Percentiles rank a stretch among this genome's conserved stretches.
phyloP scores from a whole-genome alignment of 2,888 invertebrate species.

The Eupeodes luniger region DNA sequence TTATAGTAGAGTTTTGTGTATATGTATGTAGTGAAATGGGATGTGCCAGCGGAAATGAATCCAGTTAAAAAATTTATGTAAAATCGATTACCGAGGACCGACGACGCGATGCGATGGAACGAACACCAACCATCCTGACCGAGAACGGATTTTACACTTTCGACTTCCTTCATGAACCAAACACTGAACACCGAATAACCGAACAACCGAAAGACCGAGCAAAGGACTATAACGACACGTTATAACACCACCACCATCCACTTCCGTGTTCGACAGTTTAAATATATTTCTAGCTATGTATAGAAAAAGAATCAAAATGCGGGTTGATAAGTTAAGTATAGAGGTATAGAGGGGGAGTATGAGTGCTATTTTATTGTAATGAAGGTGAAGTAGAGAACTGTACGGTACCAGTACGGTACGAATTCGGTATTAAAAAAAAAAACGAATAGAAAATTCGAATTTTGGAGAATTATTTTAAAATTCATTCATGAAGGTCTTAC shows the following conservation, averaged over 20 bases:
- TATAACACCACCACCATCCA: conserved; percentile 52
- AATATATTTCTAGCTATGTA: neutral
- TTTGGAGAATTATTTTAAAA: neutral
- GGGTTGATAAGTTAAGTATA: conserved; percentile 48
- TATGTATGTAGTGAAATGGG: conserved; percentile 40
- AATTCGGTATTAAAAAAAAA: too few relatives aligned
- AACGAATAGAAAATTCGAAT: neutral
- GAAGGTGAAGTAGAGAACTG: neutral
- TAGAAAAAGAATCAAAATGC: conserved; percentile 4
- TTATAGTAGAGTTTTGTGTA: neutral
- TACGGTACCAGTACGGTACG: too few relatives aligned
- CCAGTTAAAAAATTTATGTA: conserved; percentile 69
- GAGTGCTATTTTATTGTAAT: neutral
- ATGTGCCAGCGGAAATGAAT: conserved; percentile 58
- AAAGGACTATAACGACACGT: conserved; percentile 33
- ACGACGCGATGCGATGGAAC: conserved; percentile 16
- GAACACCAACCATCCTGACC: conserved; percentile 42
- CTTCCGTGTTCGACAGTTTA: conserved; percentile 43
- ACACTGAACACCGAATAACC: neutral
- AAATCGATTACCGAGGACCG: conserved; percentile 59
- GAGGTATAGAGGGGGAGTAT: too few relatives aligned
- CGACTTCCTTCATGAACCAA: conserved; percentile 36
- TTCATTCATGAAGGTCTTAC: conserved; percentile 19
- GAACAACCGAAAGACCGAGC: neutral
- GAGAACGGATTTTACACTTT: conserved; percentile 64